Evolutionary conservation across 2,113 vertebrate genomes (phyloP).

Genomic region (Mungos mungo): DNA sequence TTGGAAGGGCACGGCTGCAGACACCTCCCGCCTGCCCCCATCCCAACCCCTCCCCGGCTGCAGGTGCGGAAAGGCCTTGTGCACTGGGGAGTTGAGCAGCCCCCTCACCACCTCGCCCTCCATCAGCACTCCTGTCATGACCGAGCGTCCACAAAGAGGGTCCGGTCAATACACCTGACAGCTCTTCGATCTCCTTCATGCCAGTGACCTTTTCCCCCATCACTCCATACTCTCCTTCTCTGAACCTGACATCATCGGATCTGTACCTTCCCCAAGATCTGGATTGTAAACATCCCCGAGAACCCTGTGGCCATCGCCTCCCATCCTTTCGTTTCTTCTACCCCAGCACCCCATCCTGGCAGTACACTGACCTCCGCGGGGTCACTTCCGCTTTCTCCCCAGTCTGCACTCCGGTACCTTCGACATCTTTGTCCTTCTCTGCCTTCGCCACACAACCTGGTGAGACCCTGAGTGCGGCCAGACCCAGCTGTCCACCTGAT

Average conservation of each 20-base stretch:
- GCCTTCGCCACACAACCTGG: neutral
- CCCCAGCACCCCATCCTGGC: neutral
- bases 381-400: neutral
- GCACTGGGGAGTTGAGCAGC: neutral
- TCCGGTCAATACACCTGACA: neutral
- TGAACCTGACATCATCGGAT: neutral
- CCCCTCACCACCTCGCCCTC: neutral
- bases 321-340: neutral
- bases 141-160: neutral
- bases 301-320: neutral
- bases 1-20: neutral
- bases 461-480: neutral
- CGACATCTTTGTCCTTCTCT: neutral
- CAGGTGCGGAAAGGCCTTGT: neutral
- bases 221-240: neutral
- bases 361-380: neutral
- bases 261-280: neutral
- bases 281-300: neutral
- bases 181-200: neutral
- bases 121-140: neutral
- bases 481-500: neutral
- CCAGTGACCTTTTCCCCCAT: neutral
- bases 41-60: neutral
- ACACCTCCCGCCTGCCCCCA: neutral
- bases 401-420: neutral